Evolutionary conservation across 2,113 vertebrate species (phyloP).

Genomic region (Agelaius tricolor): DNA sequence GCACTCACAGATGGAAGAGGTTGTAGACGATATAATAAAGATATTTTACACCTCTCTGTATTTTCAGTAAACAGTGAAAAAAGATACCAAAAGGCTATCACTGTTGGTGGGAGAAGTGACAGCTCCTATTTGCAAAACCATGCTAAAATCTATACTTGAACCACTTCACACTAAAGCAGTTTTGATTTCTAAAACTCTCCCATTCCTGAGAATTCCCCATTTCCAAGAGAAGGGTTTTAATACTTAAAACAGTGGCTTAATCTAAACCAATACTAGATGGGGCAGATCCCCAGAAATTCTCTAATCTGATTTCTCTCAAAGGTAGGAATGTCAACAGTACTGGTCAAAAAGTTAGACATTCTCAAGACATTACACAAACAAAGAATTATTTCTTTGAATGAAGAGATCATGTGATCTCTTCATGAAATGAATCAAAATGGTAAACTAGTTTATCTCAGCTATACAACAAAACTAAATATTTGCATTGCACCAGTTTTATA

Average conservation of each 20-base stretch:
- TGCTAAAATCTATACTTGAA: neutral
- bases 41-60: constrained; percentile 6
- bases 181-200: neutral
- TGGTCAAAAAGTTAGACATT: neutral
- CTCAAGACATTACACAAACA: neutral
- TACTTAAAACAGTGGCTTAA: neutral
- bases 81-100: neutral
- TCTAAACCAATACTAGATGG: neutral
- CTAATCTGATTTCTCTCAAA: neutral
- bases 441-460: neutral
- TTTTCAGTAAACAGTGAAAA: constrained; percentile 40
- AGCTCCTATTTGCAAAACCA: neutral
- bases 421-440: neutral
- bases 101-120: neutral
- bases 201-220: neutral
- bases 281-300: neutral
- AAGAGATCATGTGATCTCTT: neutral
- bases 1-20: constrained; percentile 23
- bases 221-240: neutral
- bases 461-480: neutral
- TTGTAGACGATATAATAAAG: neutral
- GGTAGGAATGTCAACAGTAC: neutral
- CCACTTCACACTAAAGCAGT: neutral
- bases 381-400: neutral
- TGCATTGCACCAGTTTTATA: neutral